Conservation (phyloP, 1,140 invertebrate genomes). For the Cecropterus lyciades region DNA sequence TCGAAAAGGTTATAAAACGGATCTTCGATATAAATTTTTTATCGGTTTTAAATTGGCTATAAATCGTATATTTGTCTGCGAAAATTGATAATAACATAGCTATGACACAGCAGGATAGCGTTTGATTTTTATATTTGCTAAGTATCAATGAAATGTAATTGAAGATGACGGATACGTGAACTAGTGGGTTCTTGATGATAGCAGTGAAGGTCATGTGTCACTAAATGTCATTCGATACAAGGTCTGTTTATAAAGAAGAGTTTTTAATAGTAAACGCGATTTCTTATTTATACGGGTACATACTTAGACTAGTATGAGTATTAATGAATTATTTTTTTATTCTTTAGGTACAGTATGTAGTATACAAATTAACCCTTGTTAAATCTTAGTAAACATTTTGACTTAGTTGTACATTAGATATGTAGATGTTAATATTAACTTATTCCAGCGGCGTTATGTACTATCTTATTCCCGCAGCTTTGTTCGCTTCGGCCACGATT, state of each 20-base stretch:
- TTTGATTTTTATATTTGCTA: background rate
- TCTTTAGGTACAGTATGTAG: too few species aligned
- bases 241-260: background rate
- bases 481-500: too few species aligned
- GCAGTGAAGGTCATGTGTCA: background rate
- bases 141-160: background rate
- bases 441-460: too few species aligned
- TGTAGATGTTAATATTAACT: too few species aligned
- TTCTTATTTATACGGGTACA: too few species aligned
- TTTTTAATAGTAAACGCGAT: too few species aligned
- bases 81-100: slow-evolving; percentile 37
- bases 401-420: too few species aligned
- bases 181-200: background rate
- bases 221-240: background rate
- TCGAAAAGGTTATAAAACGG: slow-evolving; percentile 19
- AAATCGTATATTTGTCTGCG: slow-evolving; percentile 39
- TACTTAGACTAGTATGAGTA: too few species aligned
- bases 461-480: too few species aligned
- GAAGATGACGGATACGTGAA: background rate
- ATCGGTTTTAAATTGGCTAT: slow-evolving; percentile 45
- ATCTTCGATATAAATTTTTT: slow-evolving; percentile 40
- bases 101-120: slow-evolving; percentile 16
- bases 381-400: too few species aligned
- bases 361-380: too few species aligned
- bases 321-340: too few species aligned